Evolutionary conservation across 2,888 invertebrate genomes (phyloP).

Genomic region (Drosophila mercatorum): DNA sequence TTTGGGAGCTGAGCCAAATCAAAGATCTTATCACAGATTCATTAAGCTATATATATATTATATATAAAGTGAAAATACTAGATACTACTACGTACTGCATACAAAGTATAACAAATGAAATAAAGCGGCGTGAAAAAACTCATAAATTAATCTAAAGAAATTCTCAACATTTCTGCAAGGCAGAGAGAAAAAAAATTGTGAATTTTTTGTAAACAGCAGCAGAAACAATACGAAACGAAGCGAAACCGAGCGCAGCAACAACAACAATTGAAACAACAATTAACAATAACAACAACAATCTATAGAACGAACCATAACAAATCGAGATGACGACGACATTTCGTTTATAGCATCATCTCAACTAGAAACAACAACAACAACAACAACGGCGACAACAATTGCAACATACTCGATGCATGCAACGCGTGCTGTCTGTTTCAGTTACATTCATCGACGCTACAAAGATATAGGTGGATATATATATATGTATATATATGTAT

Average conservation of each 20-base stretch:
- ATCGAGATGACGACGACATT: constrained; percentile 67
- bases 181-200: constrained; percentile 34
- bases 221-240: constrained; percentile 65
- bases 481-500: neutral
- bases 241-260: constrained; percentile 45
- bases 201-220: constrained; percentile 42
- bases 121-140: constrained; percentile 57
- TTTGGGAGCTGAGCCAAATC: constrained; percentile 37
- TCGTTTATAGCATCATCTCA: constrained; percentile 72
- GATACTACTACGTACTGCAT: constrained; percentile 26
- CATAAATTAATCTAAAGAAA: constrained; percentile 73
- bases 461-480: constrained; percentile 12
- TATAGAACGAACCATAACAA: constrained; percentile 31
- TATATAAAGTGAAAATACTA: constrained; percentile 16
- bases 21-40: constrained; percentile 49
- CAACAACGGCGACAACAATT: constrained; percentile 10
- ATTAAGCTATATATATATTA: constrained; percentile 25
- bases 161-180: constrained; percentile 58
- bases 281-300: constrained; percentile 18
- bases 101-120: constrained; percentile 43
- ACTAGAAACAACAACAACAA: constrained; percentile 25
- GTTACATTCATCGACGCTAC: constrained; percentile 37
- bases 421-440: constrained; percentile 61
- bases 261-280: constrained; percentile 19
- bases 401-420: constrained; percentile 27